Percentiles rank a stretch among this genome's conserved stretches.
Conservation (phyloP, 1,140 invertebrate species). For the Aporrectodea caliginosa region DNA sequence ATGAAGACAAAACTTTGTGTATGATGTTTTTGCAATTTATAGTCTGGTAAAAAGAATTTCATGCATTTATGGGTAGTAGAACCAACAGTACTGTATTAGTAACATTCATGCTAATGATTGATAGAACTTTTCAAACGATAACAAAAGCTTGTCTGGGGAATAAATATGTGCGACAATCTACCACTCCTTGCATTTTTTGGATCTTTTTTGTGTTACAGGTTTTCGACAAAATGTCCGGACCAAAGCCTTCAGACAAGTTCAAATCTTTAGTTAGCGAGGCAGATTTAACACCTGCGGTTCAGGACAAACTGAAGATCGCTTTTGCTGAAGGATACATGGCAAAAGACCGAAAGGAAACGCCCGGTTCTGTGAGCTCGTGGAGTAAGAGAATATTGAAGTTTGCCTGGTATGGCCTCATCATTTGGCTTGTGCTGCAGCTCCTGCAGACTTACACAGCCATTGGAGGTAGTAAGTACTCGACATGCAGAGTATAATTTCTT, state of each 20-base stretch:
- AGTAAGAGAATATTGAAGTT: constrained; percentile 31
- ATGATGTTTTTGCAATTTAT: too few relatives aligned
- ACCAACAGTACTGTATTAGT: too few relatives aligned
- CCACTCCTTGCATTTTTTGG: too few relatives aligned
- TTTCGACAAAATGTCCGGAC: not conserved
- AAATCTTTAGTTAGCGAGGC: constrained; percentile 16
- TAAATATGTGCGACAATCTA: too few relatives aligned
- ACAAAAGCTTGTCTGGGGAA: too few relatives aligned
- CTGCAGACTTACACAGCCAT: constrained; percentile 60
- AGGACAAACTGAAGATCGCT: constrained; percentile 56
- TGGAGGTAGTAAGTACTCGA: constrained; percentile 62
- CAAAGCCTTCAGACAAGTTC: constrained; percentile 21
- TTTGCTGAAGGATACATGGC: constrained; percentile 72
- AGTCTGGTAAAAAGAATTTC: too few relatives aligned
- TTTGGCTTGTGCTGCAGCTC: constrained; percentile 31
- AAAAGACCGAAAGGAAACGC: constrained; percentile 16
- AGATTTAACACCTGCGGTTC: constrained; percentile 1
- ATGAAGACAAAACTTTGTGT: too few relatives aligned
- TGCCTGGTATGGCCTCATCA: constrained; percentile 35
- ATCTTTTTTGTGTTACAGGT: too few relatives aligned
- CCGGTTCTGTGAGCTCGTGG: constrained; percentile 55
- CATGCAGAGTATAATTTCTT: too few relatives aligned
- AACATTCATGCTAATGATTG: too few relatives aligned
- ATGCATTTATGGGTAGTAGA: too few relatives aligned
- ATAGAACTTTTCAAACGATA: too few relatives aligned